phyloP scores from a whole-genome alignment of 1,140 invertebrate genomes.

The Melanaphis sacchari region DNA sequence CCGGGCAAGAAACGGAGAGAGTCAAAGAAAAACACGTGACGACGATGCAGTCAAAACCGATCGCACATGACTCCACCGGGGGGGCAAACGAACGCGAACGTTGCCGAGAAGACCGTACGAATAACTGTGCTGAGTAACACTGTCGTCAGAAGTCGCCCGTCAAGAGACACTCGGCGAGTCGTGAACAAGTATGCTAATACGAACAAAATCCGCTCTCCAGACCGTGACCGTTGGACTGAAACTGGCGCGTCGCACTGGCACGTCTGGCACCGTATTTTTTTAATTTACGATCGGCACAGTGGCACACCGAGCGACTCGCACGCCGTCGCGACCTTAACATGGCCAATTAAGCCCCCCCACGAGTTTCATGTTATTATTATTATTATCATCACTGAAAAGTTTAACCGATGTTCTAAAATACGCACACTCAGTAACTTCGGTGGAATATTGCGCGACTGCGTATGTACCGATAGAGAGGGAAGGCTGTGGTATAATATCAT shows the following conservation, averaged over 20 bases:
- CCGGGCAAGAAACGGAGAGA: no score
- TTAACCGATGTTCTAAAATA: not conserved
- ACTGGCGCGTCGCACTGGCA: not conserved
- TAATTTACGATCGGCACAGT: no score
- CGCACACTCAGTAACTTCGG: not conserved
- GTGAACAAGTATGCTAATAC: no score
- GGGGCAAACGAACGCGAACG: no score
- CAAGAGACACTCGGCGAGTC: no score
- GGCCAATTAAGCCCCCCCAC: not conserved
- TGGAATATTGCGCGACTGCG: not conserved
- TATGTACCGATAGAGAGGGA: no score
- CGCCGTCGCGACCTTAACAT: not conserved
- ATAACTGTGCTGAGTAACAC: no score
- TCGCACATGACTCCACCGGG: not conserved
- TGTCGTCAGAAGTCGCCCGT: no score
- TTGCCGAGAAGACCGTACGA: no score
- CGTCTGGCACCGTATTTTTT: not conserved
- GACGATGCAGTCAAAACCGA: not conserved
- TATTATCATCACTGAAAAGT: not conserved
- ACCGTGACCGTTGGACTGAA: not conserved
- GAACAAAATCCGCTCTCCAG: no score
- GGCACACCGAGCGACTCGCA: no score
- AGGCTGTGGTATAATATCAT: not conserved
- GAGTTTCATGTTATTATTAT: not conserved
- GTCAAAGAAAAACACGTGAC: not conserved